Evolutionary conservation across 2,797 vertebrate species (phyloP).

Genomic region (Enteromius treurensis): DNA sequence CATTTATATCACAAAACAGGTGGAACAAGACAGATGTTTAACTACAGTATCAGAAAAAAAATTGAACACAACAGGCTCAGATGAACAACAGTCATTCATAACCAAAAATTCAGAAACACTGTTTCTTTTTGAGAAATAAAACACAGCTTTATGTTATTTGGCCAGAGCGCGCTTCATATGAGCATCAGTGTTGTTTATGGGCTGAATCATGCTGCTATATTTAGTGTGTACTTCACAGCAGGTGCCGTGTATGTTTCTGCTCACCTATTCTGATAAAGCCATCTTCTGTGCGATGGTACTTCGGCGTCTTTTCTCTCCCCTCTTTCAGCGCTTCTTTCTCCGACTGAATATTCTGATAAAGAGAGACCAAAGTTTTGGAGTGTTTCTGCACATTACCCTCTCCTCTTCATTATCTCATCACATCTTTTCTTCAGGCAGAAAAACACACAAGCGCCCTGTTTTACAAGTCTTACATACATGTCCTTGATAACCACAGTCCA

Average conservation of each 20-base stretch:
- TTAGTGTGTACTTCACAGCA: not conserved
- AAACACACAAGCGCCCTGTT: not conserved
- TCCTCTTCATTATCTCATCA: not conserved
- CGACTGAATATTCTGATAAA: constrained; percentile 88
- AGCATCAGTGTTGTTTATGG: not conserved
- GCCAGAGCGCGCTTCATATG: not conserved
- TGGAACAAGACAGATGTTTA: constrained; percentile 5
- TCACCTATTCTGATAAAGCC: constrained; percentile 95
- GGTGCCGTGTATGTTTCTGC: constrained; percentile 24
- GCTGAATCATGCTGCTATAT: constrained; percentile 4
- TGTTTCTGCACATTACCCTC: not conserved
- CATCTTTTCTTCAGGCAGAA: not conserved
- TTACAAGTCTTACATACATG: not conserved
- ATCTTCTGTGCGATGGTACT: constrained; percentile 89
- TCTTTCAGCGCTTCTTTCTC: constrained; percentile 94
- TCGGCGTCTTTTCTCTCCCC: constrained; percentile 81
- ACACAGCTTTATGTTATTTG: not conserved
- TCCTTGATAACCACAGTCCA: not conserved
- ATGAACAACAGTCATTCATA: not conserved
- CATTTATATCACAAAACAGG: not conserved
- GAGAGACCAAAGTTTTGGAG: not conserved
- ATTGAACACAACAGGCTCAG: not conserved
- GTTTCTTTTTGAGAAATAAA: not conserved
- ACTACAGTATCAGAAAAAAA: not conserved
- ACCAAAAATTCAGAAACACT: not conserved